These are phyloP conservation scores for Polyergus mexicanus DNA, from an alignment of 1,140 invertebrate genomes.

Conservation along the genomic window DNA sequence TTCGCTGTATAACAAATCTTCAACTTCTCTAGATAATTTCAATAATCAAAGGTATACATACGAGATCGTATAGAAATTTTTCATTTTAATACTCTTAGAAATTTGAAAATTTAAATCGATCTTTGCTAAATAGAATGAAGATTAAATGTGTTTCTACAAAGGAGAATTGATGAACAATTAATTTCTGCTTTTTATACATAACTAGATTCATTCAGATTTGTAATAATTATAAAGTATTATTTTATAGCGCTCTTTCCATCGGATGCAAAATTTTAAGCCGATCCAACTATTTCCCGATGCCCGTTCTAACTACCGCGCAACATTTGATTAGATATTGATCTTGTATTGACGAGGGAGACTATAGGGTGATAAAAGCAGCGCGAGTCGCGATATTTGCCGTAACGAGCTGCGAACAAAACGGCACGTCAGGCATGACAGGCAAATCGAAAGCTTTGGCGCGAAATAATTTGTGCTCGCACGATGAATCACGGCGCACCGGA, in stretches of 20 bases:
- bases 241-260: not conserved
- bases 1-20: not conserved
- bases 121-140: not conserved
- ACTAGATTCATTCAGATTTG: slow-evolving; percentile 18
- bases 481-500: slow-evolving; percentile 71
- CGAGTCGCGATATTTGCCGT: slow-evolving; percentile 55
- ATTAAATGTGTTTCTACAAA: slow-evolving; percentile 8
- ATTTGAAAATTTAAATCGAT: not conserved
- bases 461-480: slow-evolving; percentile 75
- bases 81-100: not conserved
- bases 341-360: slow-evolving; percentile 64
- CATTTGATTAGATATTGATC: slow-evolving; percentile 68
- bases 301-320: slow-evolving; percentile 31
- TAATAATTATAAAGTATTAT: not conserved
- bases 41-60: not conserved
- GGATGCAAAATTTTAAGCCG: slow-evolving; percentile 28
- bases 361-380: slow-evolving; percentile 67
- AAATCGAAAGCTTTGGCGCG: slow-evolving; percentile 66
- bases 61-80: not conserved
- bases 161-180: not conserved
- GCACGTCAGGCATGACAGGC: slow-evolving; percentile 62
- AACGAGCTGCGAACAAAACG: slow-evolving; percentile 66
- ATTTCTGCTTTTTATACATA: not conserved
- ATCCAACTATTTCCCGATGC: slow-evolving; percentile 2
- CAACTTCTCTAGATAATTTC: not conserved